Conservation (phyloP, 2,797 vertebrate species). For the Thaleichthys pacificus region DNA sequence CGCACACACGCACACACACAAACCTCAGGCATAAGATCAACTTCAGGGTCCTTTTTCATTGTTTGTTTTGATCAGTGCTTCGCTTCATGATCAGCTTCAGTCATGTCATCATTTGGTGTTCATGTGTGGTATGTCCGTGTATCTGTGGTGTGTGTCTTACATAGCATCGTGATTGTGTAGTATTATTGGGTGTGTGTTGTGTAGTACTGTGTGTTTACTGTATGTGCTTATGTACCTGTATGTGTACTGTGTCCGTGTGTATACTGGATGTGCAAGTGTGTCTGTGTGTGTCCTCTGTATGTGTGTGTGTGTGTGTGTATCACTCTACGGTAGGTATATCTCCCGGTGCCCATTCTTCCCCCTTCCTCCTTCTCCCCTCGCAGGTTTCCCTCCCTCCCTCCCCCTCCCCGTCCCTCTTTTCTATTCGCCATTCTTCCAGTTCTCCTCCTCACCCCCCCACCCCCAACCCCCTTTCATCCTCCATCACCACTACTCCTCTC, state of each 20-base stretch:
- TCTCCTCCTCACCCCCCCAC: neutral
- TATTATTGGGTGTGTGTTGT: neutral
- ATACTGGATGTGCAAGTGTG: neutral
- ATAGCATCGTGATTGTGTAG: neutral
- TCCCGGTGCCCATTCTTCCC: neutral
- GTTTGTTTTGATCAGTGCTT: conserved; percentile 42
- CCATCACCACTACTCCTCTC: neutral
- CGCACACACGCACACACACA: neutral
- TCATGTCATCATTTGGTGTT: conserved; percentile 68
- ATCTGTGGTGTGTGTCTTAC: conserved; percentile 61
- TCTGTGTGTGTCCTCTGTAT: neutral
- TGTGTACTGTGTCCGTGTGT: neutral
- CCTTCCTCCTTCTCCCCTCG: too few relatives aligned
- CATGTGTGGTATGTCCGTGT: conserved; percentile 50
- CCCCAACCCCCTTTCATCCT: neutral
- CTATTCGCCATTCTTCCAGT: neutral
- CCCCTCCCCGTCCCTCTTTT: neutral
- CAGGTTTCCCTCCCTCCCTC: neutral
- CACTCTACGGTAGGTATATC: neutral
- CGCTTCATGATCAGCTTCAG: conserved; percentile 57
- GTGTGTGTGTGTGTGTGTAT: neutral
- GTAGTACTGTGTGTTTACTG: neutral
- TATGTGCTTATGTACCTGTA: neutral
- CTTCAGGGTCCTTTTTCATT: neutral
- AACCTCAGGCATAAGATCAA: neutral